Base-by-base conservation (phyloP, 2,797 vertebrate species). In the Myotis findleyi region DNA sequence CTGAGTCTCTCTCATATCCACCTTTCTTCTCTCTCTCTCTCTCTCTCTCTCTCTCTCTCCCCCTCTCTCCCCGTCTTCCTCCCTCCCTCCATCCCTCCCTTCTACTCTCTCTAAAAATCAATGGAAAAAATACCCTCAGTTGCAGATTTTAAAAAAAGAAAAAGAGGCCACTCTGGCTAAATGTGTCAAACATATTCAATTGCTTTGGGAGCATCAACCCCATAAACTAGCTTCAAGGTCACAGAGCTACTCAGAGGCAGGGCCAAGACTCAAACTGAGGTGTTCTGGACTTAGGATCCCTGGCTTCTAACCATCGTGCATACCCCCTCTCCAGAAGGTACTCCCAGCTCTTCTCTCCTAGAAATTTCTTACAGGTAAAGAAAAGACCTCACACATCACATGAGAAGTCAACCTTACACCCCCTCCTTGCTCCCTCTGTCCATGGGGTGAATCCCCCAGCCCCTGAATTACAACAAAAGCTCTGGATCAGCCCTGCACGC, bases 401-500 rank as follows among this genome's bases (percentile, higher is more conserved):
- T 2, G n/a, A 83, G 59, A 92, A 84, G 53, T 72, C 69, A 82
- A 23, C 23, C 38, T 81, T 89, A 62, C 41, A 71, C 23, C 47
- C 73, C 69, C 38, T n/a, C 13, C 72, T 33, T 13, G 5, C n/a
- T 13, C 3, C 75, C 44, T 89, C 76, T 87, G 80, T 85, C 87
- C 44, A 2, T 76, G 81, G 90, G 30, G 49, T 55, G 83, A 49
- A 88, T 73, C 21, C 14, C 57, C 30, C 30, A 51, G n/a, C 36
- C 71, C 85, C 73, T 3, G 11, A 83, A 92, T 91, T 71, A 84
- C 76, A 94, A 94, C 17, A 59, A 87, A 96, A 79, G 20, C 66
- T 90, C 84, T 47, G 79, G 85, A 72, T 47, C 47, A 59, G 53
- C 27, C 41, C 59, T 84, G 41, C 30, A 18, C 80, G 38, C 21